Evolutionary conservation across 2,113 vertebrate genomes (phyloP), one percentile per base, ranked within the genome.

Genomic region (Antennarius striatus): DNA sequence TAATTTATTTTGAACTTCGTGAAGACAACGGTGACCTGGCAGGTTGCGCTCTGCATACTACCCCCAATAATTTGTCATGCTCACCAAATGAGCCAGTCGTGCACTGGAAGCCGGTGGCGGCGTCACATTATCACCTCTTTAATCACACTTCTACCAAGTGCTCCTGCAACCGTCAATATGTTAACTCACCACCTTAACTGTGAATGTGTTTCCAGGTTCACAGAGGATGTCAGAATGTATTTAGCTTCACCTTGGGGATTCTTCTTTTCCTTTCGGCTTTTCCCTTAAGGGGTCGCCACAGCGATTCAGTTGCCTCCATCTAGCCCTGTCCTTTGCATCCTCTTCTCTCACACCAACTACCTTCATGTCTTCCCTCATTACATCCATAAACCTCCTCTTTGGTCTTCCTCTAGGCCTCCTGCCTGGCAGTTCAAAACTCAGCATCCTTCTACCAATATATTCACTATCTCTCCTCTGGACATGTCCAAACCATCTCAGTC

Each of bases 61-160:
- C 45, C 71, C 54, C 36, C 79, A 75, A 87, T 83, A 81, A 78
- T 40, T 73, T 82, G 78, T 83, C 57, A 71, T 80, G 81, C 65
- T 71, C 67, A 68, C 54, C 61, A 50, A 82, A 56, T 56, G 77
- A 74, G 68, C 15, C 55, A 54, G 56, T 71, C 77, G 32, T 75
- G 63, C 56, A 54, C 66, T 79, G 63, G 59, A 75, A 13, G 73
- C 73, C 73, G 0, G 32, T 77, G 75, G 75, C 79, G 73, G 70
- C 52, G 5, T 53, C 60, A 59, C 77, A 80, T 87, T 81, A 88
- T 79, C 58, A 6, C 50, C 63, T 82, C 67, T 71, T 80, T 86
- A 87, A 83, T 86, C 86, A 88, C 84, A 83, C 71, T 71, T 79
- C 60, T 72, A 65, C 80, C 76, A 81, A 79, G 75, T 86, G 80